These are phyloP conservation scores for Hyphantria cunea DNA, from an alignment of 1,140 invertebrate genomes.

Conservation along the genomic window DNA sequence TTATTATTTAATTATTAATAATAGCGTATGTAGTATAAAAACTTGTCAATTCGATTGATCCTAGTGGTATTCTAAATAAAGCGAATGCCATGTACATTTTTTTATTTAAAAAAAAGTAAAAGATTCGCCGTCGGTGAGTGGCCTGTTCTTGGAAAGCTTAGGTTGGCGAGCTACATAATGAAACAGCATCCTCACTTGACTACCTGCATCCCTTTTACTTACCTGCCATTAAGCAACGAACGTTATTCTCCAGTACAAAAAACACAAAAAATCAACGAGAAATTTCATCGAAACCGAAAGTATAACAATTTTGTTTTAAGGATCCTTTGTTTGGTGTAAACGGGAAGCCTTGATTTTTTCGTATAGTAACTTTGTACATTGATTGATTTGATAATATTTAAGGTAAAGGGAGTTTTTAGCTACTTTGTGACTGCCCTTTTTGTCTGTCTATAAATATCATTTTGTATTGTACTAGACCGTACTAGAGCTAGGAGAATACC, in stretches of 20 bases:
- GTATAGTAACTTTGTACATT: background rate
- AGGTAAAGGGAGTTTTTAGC: too few relatives aligned
- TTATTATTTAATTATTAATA: too few relatives aligned
- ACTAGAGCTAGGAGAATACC: too few relatives aligned
- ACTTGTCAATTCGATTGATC: too few relatives aligned
- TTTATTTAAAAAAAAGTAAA: conserved; percentile 25
- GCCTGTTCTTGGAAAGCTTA: conserved; percentile 53
- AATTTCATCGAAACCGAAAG: conserved; percentile 16
- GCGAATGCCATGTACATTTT: conserved; percentile 32
- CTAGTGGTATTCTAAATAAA: conserved; percentile 8
- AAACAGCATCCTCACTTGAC: conserved; percentile 6
- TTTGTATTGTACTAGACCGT: too few relatives aligned
- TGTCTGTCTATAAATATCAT: too few relatives aligned
- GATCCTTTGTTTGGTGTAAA: conserved; percentile 11
- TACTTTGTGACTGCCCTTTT: too few relatives aligned
- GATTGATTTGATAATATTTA: conserved; percentile 7
- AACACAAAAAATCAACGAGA: conserved; percentile 15
- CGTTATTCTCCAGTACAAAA: conserved; percentile 16
- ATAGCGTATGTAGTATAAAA: too few relatives aligned
- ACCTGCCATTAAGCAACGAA: conserved; percentile 22
- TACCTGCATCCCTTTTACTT: conserved; percentile 23
- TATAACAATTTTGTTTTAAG: conserved; percentile 15
- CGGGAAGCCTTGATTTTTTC: background rate
- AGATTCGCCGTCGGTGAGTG: conserved; percentile 28
- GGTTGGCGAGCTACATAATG: conserved; percentile 47